Conservation (phyloP, 2,888 invertebrate species). For the Atethmia centrago region DNA sequence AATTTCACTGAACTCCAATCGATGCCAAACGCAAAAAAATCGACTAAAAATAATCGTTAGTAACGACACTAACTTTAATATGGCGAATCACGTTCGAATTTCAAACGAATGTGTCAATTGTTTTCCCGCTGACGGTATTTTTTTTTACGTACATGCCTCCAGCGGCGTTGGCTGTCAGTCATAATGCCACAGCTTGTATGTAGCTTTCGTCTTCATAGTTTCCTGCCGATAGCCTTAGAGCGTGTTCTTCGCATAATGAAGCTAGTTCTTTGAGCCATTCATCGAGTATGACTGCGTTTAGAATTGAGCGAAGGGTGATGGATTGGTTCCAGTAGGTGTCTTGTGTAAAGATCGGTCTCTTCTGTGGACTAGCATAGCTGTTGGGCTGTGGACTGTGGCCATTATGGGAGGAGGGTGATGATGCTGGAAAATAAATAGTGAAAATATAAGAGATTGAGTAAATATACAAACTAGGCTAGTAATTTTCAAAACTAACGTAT, state of each 20-base stretch:
- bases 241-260: slow-evolving; percentile 98
- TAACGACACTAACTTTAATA: slow-evolving; percentile 52
- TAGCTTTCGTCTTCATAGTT: slow-evolving; percentile 83
- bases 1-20: slow-evolving; percentile 4
- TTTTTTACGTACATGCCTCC: slow-evolving; percentile 66
- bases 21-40: slow-evolving; percentile 43
- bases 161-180: slow-evolving; percentile 81
- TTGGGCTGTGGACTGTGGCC: slow-evolving; percentile 70
- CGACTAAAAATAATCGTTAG: slow-evolving; percentile 47
- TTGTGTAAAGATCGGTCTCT: slow-evolving; percentile 81
- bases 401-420: slow-evolving; percentile 73
- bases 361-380: slow-evolving; percentile 73
- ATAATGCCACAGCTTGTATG: slow-evolving; percentile 84
- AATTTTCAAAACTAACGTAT: neutral
- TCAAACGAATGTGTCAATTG: slow-evolving; percentile 66
- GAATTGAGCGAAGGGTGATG: slow-evolving; percentile 81
- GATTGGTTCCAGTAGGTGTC: slow-evolving; percentile 88
- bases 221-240: slow-evolving; percentile 88
- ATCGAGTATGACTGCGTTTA: slow-evolving; percentile 95
- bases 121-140: slow-evolving; percentile 58
- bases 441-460: neutral
- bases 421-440: slow-evolving; percentile 60
- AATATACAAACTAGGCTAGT: neutral
- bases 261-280: slow-evolving; percentile 99
- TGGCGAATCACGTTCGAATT: slow-evolving; percentile 56